Base-by-base conservation (phyloP, 2,113 vertebrate species). In the Aphyosemion australe region DNA sequence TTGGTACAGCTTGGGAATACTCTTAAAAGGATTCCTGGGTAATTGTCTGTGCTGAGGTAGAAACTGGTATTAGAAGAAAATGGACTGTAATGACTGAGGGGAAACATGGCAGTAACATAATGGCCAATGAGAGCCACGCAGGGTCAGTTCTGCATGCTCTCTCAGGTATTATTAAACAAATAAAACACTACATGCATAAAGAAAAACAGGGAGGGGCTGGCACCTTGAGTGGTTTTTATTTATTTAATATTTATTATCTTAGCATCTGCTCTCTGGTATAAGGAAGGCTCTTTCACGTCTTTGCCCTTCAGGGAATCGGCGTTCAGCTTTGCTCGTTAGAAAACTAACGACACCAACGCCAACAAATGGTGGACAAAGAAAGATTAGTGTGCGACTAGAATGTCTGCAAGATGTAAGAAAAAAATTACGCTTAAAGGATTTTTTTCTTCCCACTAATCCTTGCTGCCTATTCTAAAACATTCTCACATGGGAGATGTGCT, bases 21-120 rank as follows among this genome's bases (percentile, higher is more conserved):
- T 73, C 72, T 78, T 84, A 84, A 84, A 90, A 86, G 82, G 80
- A 86, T 88, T 90, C 83, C 80, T 82, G 80, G 57, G 78, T 87
- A 87, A 87, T 87, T 83, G 85, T 79, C 67, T 74, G 47, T 57
- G 80, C 80, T 80, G 74, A 72, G 79, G 82, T 54, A 72, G 73
- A 82, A 83, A 79, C 63, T 71, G 68, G 78, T 83, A 84, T 74
- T 47, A 75, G 57, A 70, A 61, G 70, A 80, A 86, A 82, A 84
- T 81, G 70, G 76, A 76, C 68, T 45, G 43, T 75, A 83, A 83
- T 83, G 66, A 78, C 72, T 63, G 58, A 83, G 65, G 73, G 55
- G 74, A 67, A 76, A 61, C 64, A 64, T 42, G 55, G 73, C 58
- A 62, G 72, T 47, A 78, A 68, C 74, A 59, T 87, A 80, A 82